A percentile compares a stretch with the other conserved stretches of the same genome.
Evolutionary conservation across 1,140 invertebrate species (phyloP).

Genomic region (Pseudobourletiella spinata): DNA sequence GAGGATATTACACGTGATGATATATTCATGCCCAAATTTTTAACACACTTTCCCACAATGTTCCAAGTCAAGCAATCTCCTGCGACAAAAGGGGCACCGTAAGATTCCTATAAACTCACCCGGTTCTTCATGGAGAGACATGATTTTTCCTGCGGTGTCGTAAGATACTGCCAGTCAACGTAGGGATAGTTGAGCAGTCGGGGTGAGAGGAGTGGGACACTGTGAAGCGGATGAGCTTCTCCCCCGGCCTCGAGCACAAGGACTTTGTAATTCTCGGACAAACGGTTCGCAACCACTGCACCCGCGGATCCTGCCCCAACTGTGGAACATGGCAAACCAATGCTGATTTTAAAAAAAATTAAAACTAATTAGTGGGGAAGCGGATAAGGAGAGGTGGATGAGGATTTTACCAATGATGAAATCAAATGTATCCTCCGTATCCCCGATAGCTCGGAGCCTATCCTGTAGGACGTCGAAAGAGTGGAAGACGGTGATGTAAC

Average conservation of each 20-base stretch:
- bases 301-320: not conserved
- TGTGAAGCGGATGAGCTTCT: not conserved
- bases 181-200: not conserved
- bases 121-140: not conserved
- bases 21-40: too few species aligned
- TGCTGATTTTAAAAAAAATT: too few species aligned
- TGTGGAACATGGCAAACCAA: too few species aligned
- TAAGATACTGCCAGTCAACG: not conserved
- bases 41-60: too few species aligned
- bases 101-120: too few species aligned
- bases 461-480: not conserved
- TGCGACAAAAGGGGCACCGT: too few species aligned
- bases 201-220: not conserved
- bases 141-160: not conserved
- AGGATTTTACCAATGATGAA: constrained; percentile 3
- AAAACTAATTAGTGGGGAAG: too few species aligned
- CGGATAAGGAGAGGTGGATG: too few species aligned
- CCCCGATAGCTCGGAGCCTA: not conserved
- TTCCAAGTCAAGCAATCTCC: too few species aligned
- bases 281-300: not conserved
- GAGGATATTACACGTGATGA: too few species aligned
- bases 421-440: constrained; percentile 3
- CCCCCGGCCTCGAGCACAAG: not conserved
- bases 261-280: not conserved
- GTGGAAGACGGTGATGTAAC: not conserved